phyloP scores from a whole-genome alignment of 2,888 invertebrate genomes.

The Acronicta alni region DNA sequence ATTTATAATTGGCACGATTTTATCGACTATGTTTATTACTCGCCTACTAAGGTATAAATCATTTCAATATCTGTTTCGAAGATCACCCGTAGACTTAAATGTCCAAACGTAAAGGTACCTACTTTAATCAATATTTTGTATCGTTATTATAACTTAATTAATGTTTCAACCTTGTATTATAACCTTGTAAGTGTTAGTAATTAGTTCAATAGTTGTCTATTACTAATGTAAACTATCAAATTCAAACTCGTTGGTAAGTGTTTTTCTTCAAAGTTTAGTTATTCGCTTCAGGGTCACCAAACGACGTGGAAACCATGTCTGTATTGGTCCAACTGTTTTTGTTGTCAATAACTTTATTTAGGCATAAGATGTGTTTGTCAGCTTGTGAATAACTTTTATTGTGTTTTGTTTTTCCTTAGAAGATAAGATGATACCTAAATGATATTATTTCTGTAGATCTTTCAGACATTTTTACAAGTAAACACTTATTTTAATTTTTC shows the following conservation, averaged over 20 bases:
- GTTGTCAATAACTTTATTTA: constrained; percentile 26
- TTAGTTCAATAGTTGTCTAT: constrained; percentile 5
- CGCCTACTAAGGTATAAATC: constrained; percentile 53
- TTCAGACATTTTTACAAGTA: too few relatives aligned
- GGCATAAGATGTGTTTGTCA: constrained; percentile 12
- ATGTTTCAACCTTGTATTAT: constrained; percentile 24
- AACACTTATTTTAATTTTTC: too few relatives aligned
- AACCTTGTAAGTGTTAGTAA: constrained; percentile 7
- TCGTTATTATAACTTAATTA: constrained; percentile 28
- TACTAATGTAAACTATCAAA: constrained; percentile 17
- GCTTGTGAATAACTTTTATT: not conserved
- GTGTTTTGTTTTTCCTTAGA: not conserved
- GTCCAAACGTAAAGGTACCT: constrained; percentile 54
- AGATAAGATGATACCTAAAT: too few relatives aligned
- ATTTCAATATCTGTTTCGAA: constrained; percentile 43
- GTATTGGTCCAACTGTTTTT: not conserved
- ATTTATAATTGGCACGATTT: constrained; percentile 58
- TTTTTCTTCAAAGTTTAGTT: constrained; percentile 9
- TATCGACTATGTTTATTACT: constrained; percentile 49
- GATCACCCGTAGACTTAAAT: constrained; percentile 41
- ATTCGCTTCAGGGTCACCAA: not conserved
- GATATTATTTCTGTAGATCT: too few relatives aligned
- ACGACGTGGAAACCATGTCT: not conserved
- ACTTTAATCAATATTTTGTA: constrained; percentile 31
- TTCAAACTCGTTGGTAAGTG: constrained; percentile 26